Evolutionary conservation across 37 sponge, comb jelly and placozoan genomes (phyloP).

Genomic region (Mnemiopsis leidyi): DNA sequence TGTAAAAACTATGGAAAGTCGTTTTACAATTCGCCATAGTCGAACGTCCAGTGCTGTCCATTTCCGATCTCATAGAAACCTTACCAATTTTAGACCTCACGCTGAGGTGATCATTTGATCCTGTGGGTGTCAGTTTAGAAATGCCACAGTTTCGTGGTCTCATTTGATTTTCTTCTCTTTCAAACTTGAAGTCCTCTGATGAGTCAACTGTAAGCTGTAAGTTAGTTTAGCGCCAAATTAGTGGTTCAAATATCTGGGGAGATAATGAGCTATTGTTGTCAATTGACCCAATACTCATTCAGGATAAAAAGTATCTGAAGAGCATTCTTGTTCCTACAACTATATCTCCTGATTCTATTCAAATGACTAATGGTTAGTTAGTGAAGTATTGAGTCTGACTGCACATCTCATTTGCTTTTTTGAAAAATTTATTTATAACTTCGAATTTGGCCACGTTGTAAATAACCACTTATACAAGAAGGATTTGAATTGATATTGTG

Average conservation of each 20-base stretch:
- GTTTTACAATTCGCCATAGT: constrained; percentile 16
- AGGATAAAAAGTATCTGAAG: constrained; percentile 66
- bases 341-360: constrained; percentile 57
- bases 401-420: too few species aligned
- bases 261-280: too few species aligned
- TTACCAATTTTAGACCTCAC: not conserved
- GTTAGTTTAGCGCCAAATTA: too few species aligned
- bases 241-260: too few species aligned
- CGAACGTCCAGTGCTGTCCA: constrained; percentile 1
- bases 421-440: too few species aligned
- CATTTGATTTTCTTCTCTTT: not conserved
- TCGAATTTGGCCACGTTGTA: too few species aligned
- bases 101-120: not conserved
- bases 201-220: too few species aligned
- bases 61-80: not conserved
- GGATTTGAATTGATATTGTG: too few species aligned
- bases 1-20: too few species aligned
- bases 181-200: not conserved
- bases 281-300: too few species aligned
- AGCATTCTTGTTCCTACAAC: constrained; percentile 40
- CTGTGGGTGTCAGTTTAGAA: not conserved
- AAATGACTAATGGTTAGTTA: constrained; percentile 14
- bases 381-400: not conserved
- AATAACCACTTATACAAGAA: too few species aligned
- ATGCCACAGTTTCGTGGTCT: not conserved